These are phyloP conservation scores for Heliconius melpomene DNA, from an alignment of 1,140 invertebrate species.

Conservation along the genomic window DNA sequence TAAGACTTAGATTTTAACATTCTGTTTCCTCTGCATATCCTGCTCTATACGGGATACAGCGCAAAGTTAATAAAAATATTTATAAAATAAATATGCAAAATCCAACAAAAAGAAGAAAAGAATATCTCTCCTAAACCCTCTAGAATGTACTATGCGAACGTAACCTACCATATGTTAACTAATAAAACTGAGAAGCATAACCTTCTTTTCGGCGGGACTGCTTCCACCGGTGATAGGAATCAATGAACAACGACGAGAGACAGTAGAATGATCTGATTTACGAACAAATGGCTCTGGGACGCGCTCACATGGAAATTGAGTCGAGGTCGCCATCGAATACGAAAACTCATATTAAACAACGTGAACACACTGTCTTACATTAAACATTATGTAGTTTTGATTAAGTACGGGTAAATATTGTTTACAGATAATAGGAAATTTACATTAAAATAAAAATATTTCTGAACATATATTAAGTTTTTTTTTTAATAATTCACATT, in stretches of 20 bases:
- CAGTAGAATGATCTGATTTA: conserved; percentile 35
- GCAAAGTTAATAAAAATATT: no score
- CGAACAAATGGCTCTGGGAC: conserved; percentile 35
- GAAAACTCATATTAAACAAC: not conserved
- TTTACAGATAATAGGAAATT: not conserved
- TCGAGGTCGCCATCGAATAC: conserved; percentile 23
- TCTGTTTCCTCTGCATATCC: no score
- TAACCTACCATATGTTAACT: not conserved
- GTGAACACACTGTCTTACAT: not conserved
- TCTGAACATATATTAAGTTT: no score
- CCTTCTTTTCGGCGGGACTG: conserved; percentile 19
- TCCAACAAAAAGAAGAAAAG: no score
- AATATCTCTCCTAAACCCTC: no score
- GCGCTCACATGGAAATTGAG: conserved; percentile 38
- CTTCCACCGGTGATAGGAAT: conserved; percentile 1
- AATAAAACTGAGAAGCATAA: not conserved
- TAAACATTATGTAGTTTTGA: not conserved
- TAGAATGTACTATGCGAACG: not conserved
- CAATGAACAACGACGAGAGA: conserved; percentile 31
- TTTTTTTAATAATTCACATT: no score
- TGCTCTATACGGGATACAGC: no score
- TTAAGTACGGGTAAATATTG: not conserved
- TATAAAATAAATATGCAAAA: no score
- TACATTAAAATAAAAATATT: not conserved
- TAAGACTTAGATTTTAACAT: no score